Evolutionary conservation across 2,888 invertebrate species (phyloP).

Genomic region (Harpagoxenus sublaevis): DNA sequence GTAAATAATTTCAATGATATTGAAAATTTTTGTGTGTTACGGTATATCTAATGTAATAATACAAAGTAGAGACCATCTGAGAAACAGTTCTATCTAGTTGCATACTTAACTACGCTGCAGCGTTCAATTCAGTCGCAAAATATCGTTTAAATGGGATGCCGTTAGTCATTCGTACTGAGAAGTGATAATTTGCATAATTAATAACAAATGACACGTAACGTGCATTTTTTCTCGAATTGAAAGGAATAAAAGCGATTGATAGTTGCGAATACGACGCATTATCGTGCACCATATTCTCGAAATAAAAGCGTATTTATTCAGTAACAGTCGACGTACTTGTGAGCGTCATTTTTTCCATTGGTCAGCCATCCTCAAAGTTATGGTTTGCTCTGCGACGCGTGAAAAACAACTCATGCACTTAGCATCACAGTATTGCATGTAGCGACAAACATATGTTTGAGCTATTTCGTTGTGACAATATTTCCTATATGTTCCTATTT

Average conservation of each 20-base stretch:
- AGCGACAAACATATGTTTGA: neutral
- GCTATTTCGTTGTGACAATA: neutral
- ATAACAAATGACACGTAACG: slow-evolving; percentile 27
- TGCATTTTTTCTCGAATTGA: slow-evolving; percentile 50
- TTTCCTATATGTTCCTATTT: neutral
- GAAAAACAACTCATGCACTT: slow-evolving; percentile 14
- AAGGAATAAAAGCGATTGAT: slow-evolving; percentile 16
- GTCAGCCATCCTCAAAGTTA: slow-evolving; percentile 6
- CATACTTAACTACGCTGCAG: slow-evolving; percentile 10
- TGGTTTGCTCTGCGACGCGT: slow-evolving; percentile 14
- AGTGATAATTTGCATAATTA: slow-evolving; percentile 31
- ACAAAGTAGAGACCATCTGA: neutral
- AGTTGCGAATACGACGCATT: neutral
- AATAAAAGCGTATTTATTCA: slow-evolving; percentile 54
- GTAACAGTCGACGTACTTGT: slow-evolving; percentile 10
- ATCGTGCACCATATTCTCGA: neutral
- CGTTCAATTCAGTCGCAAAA: neutral
- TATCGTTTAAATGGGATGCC: neutral
- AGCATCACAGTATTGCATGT: neutral
- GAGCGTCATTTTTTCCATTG: slow-evolving; percentile 3
- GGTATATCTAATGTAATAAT: too few species aligned
- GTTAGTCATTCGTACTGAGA: neutral
- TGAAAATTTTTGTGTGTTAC: neutral
- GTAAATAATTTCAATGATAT: neutral
- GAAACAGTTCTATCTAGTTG: neutral